Conservation (phyloP, 2,113 vertebrate species). For the Cercocebus atys region DNA sequence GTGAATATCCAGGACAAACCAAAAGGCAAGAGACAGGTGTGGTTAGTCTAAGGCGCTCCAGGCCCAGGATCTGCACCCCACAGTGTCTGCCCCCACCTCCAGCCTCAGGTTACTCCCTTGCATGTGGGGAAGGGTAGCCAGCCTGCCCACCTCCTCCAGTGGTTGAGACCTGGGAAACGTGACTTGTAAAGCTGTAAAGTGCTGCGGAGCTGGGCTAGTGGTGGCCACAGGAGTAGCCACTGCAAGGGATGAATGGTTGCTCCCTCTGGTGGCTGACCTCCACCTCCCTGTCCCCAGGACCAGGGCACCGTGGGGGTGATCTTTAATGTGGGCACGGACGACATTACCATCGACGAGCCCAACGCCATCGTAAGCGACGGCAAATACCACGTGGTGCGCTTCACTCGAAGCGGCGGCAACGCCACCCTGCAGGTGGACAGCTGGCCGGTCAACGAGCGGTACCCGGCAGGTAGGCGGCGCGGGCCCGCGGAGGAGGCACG, state of each 20-base stretch:
- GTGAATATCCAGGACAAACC: background rate
- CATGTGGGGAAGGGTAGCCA: too few species aligned
- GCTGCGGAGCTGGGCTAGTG: background rate
- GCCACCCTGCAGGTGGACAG: constrained; percentile 98
- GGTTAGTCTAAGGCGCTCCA: background rate
- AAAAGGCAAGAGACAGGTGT: background rate
- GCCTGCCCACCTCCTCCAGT: background rate
- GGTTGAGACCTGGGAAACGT: background rate
- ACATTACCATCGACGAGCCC: constrained; percentile 95
- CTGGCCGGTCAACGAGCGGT: constrained; percentile 96
- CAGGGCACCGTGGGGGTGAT: constrained; percentile 95
- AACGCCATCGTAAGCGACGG: constrained; percentile 94
- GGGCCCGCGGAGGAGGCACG: background rate
- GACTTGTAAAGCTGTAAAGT: background rate
- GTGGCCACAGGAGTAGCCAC: background rate
- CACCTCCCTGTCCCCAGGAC: constrained; percentile 84
- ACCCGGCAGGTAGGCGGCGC: constrained; percentile 91
- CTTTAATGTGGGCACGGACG: constrained; percentile 97
- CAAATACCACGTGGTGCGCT: constrained; percentile 98
- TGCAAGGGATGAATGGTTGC: background rate
- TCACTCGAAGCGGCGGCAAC: constrained; percentile 96
- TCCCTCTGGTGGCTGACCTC: background rate
- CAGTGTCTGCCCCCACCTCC: background rate
- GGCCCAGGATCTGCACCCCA: background rate
- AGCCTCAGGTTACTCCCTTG: background rate